Conservation (phyloP, 2,113 vertebrate species). For the Gallinago jamesoni region DNA sequence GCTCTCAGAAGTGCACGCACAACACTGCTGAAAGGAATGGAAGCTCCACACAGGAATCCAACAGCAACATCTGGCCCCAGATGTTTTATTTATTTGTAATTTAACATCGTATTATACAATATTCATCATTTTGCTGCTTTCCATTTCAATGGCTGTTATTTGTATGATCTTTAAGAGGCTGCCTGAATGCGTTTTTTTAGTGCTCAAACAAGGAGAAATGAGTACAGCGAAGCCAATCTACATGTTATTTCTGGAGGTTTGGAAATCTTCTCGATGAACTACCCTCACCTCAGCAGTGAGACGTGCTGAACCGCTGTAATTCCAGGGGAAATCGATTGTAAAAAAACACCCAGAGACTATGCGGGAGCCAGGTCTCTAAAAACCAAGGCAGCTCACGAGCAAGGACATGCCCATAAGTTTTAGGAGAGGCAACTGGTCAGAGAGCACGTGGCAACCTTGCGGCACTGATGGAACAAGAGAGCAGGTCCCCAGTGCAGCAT, state of each 20-base stretch:
- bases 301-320: neutral
- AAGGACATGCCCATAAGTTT: neutral
- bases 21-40: neutral
- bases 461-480: rapidly evolving
- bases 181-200: constrained; percentile 5
- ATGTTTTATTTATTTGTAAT: constrained; percentile 63
- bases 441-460: neutral
- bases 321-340: neutral
- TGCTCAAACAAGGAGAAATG: constrained; percentile 21
- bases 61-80: constrained; percentile 61
- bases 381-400: neutral
- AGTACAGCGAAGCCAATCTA: neutral
- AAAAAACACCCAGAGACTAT: neutral
- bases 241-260: neutral
- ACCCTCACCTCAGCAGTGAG: neutral
- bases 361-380: neutral
- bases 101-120: constrained; percentile 54
- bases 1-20: neutral
- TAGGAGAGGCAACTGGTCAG: neutral
- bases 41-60: neutral
- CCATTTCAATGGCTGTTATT: constrained; percentile 63
- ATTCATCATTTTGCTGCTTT: constrained; percentile 64
- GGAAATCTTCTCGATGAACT: constrained; percentile 19
- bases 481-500: neutral
- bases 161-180: constrained; percentile 36